phyloP scores from a whole-genome alignment of 2,888 invertebrate species.

The Isotomurus palustris region DNA sequence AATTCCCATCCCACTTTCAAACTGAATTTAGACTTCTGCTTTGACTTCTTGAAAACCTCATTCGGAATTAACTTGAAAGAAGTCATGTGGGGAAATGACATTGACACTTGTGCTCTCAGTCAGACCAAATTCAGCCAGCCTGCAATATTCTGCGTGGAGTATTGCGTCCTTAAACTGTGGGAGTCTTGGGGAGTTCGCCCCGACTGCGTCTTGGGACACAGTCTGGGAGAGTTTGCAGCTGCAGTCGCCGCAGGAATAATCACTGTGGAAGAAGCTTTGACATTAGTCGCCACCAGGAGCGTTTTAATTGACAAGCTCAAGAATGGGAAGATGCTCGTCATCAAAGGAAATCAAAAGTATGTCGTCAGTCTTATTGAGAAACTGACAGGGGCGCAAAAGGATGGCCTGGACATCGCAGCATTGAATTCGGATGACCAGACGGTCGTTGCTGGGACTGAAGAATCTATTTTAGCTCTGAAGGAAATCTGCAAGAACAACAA shows the following conservation, averaged over 20 bases:
- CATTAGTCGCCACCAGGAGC: slow-evolving; percentile 11
- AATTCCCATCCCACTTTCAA: background rate
- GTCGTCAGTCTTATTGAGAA: background rate
- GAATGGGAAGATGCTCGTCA: slow-evolving; percentile 11
- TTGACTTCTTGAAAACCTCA: background rate
- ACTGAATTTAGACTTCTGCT: slow-evolving; percentile 3
- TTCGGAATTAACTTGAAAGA: background rate
- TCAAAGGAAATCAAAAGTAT: background rate
- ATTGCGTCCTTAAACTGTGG: slow-evolving; percentile 18
- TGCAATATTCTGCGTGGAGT: slow-evolving; percentile 17
- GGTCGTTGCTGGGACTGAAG: slow-evolving; percentile 8
- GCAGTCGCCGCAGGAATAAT: slow-evolving; percentile 22
- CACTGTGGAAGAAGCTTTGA: slow-evolving; percentile 11
- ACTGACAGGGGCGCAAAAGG: background rate
- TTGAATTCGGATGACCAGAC: slow-evolving; percentile 14
- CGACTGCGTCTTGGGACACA: slow-evolving; percentile 24
- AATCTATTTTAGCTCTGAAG: background rate
- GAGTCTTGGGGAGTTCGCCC: slow-evolving; percentile 18
- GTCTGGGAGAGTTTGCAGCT: slow-evolving; percentile 27
- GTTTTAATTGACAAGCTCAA: slow-evolving; percentile 5
- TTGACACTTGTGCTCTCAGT: background rate
- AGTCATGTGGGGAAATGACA: background rate
- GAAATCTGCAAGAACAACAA: slow-evolving; percentile 7
- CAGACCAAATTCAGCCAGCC: slow-evolving; percentile 18
- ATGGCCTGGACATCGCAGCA: slow-evolving; percentile 17